Percentiles rank a stretch among this genome's conserved stretches.
Conservation (phyloP, 2,113 vertebrate species). For the Nesoenas mayeri region DNA sequence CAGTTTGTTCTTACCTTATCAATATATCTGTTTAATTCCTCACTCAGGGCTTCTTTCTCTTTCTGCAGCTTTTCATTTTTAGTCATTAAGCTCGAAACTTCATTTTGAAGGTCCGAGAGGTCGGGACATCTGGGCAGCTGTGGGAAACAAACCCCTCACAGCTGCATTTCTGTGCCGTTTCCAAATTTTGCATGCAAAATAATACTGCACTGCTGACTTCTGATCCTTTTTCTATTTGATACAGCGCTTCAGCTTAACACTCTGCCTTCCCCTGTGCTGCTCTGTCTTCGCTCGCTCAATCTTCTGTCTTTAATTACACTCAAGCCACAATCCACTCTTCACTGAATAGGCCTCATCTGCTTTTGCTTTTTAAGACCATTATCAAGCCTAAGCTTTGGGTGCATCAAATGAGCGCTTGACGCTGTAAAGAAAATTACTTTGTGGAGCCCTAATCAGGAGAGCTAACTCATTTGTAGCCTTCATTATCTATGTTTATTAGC, state of each 20-base stretch:
- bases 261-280: background rate
- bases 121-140: slow-evolving; percentile 72
- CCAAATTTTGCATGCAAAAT: background rate
- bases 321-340: slow-evolving; percentile 1
- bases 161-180: background rate
- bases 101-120: slow-evolving; percentile 71
- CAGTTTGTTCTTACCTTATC: slow-evolving; percentile 75
- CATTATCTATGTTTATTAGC: slow-evolving; percentile 19
- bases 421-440: background rate
- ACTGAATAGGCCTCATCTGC: background rate
- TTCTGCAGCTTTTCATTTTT: slow-evolving; percentile 78
- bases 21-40: slow-evolving; percentile 76
- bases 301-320: slow-evolving; percentile 15
- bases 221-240: background rate
- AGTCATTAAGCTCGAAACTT: slow-evolving; percentile 66
- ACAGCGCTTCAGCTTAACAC: background rate
- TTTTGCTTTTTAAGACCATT: slow-evolving; percentile 36
- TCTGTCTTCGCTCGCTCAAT: background rate
- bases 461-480: background rate
- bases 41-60: slow-evolving; percentile 79
- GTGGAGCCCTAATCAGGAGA: background rate
- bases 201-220: background rate
- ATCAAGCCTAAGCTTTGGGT: background rate
- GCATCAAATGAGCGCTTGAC: background rate
- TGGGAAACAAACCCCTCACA: background rate